These are phyloP conservation scores for Lepas anatifera DNA, from an alignment of 2,888 invertebrate species.

Conservation along the genomic window DNA sequence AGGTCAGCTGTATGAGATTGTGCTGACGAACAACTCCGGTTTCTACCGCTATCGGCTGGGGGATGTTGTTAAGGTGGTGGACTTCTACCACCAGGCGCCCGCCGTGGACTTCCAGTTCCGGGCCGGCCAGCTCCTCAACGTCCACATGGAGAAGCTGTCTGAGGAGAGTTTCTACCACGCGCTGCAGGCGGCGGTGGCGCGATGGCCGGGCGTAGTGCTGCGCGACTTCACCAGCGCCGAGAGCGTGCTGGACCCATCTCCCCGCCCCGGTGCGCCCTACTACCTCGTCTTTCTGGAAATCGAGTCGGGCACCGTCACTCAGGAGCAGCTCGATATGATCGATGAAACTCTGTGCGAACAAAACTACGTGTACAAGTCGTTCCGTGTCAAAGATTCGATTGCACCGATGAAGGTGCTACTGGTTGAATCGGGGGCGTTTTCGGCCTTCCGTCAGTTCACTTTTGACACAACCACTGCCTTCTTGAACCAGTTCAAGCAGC, in stretches of 20 bases:
- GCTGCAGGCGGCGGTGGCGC: slow-evolving; percentile 22
- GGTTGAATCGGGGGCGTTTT: neutral
- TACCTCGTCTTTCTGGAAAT: slow-evolving; percentile 31
- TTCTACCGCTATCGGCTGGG: slow-evolving; percentile 32
- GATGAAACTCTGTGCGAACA: neutral
- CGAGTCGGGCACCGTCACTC: neutral
- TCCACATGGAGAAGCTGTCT: slow-evolving; percentile 34
- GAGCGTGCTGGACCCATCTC: slow-evolving; percentile 27
- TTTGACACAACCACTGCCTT: neutral
- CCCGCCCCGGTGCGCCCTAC: slow-evolving; percentile 25
- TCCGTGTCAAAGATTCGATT: neutral
- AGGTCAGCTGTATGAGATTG: slow-evolving; percentile 29
- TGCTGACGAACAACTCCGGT: slow-evolving; percentile 31
- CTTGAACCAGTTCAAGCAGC: neutral
- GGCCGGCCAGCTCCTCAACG: slow-evolving; percentile 34
- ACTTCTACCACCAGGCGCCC: slow-evolving; percentile 29
- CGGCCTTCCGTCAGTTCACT: neutral
- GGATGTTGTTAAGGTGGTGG: slow-evolving; percentile 31
- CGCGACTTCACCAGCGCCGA: slow-evolving; percentile 32
- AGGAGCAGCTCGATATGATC: neutral
- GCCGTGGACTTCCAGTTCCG: slow-evolving; percentile 19
- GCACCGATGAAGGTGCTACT: neutral
- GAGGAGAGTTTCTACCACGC: slow-evolving; percentile 31
- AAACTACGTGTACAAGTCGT: slow-evolving; percentile 10
- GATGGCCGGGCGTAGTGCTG: slow-evolving; percentile 18